Conservation (phyloP, 2,797 vertebrate species). For the Caiman crocodilus region DNA sequence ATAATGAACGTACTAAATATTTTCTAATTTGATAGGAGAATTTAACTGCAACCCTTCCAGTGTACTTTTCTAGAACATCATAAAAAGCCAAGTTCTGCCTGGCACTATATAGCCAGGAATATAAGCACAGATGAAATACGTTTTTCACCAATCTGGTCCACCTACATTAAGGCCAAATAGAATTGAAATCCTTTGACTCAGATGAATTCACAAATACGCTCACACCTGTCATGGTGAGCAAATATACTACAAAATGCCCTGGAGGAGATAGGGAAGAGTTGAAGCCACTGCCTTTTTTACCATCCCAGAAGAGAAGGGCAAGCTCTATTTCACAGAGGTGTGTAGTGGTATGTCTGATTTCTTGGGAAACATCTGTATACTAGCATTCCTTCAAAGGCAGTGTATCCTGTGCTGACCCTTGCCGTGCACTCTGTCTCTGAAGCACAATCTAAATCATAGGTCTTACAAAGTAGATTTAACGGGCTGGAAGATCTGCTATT, state of each 20-base stretch:
- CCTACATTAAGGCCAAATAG: background rate
- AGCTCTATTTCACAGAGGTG: accelerated
- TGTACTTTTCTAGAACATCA: background rate
- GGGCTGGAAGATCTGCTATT: background rate
- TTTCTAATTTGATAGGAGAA: background rate
- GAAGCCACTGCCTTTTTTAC: background rate
- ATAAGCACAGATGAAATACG: background rate
- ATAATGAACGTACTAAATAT: background rate
- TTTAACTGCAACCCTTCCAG: background rate
- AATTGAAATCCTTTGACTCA: background rate
- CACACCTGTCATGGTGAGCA: background rate
- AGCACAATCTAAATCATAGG: background rate
- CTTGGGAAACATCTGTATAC: background rate
- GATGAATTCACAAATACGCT: background rate
- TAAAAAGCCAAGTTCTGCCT: background rate
- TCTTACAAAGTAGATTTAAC: background rate
- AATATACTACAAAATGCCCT: background rate
- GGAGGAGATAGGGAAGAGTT: background rate
- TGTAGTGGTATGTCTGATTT: accelerated
- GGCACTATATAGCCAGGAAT: background rate
- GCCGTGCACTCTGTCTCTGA: background rate
- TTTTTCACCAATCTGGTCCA: background rate
- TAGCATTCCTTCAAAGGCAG: background rate
- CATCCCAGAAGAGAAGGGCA: background rate
- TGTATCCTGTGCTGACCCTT: background rate